Base-by-base conservation (phyloP, 2,888 invertebrate species). In the Lycaena phlaeas region DNA sequence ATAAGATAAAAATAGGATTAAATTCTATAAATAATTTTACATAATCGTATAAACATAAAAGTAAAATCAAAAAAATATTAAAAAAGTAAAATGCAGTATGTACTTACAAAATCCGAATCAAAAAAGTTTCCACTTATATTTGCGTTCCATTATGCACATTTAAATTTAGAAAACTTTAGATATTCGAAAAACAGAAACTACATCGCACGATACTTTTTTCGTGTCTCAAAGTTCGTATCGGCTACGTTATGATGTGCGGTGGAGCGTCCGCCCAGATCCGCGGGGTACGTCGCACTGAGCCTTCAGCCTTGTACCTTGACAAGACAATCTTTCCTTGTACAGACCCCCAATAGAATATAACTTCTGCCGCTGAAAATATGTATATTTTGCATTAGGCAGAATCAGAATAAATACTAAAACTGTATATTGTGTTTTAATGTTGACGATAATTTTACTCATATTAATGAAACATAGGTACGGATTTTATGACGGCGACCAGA, bases 241-340 rank as follows among this genome's bases (percentile, higher is more conserved):
- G 12, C 51, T 57, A 57, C 61, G 62, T 53, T 59, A 60, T 61
- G 59, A 45, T 55, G 59, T 66, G 62, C 65, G 60, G 61, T 66
- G 56, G 47, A 62, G 61, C 81, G 82, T 71, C 76, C 75, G 71
- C 63, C 59, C 68, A 44, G 66, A 53, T 41, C 64, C 67, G 73
- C 68, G 70, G 64, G 68, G 66, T 70, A 68, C 66, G 67, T 67
- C 62, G 68, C 62, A 82, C 82, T 82, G 82, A 75, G 64, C 68
- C 56, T 54, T 82, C 81, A 75, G 64, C 68, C 56, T 54, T 50
- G 52, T 58, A 70, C 68, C 75, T 71, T 75, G 72, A 76, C 78
- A 72, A 79, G 78, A 78, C 81, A 78, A 79, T 79, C 76, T 81
- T 81, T 73, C 66, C 67, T 62, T 58, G 68, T 66, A 67, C 61